Conservation (phyloP, 2,113 vertebrate genomes). For the Todiramphus chloris region DNA sequence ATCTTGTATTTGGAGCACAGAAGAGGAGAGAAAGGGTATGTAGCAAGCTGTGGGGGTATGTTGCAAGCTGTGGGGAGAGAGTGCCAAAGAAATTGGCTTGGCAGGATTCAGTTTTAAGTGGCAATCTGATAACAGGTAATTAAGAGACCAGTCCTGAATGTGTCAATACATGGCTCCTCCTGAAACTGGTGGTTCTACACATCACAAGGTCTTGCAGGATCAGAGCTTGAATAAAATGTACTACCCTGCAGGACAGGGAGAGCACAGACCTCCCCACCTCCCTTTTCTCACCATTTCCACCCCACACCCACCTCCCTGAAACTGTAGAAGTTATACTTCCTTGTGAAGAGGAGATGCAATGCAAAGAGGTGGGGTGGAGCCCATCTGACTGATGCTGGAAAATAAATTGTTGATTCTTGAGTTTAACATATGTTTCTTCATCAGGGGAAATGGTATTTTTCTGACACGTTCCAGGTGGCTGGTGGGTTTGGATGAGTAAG, state of each 20-base stretch:
- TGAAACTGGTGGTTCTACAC: neutral
- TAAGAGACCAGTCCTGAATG: neutral
- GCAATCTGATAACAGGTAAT: neutral
- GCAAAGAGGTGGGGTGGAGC: neutral
- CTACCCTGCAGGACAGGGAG: neutral
- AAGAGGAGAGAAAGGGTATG: neutral
- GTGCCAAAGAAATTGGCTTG: neutral
- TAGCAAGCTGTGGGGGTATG: neutral
- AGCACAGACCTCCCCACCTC: neutral
- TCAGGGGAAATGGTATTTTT: neutral
- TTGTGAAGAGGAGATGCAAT: neutral
- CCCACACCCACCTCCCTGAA: neutral
- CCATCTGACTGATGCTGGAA: neutral
- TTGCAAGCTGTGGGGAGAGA: neutral
- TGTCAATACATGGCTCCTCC: neutral
- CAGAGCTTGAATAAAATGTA: neutral
- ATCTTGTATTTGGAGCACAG: neutral
- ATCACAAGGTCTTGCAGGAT: neutral
- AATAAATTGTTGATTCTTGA: neutral
- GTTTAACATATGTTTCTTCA: neutral
- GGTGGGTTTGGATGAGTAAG: conserved; percentile 36
- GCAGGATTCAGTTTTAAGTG: neutral
- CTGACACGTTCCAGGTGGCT: neutral
- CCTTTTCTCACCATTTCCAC: neutral
- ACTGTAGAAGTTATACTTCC: neutral